phyloP scores from a whole-genome alignment of 2,113 vertebrate genomes.

The Rhipidura dahli region DNA sequence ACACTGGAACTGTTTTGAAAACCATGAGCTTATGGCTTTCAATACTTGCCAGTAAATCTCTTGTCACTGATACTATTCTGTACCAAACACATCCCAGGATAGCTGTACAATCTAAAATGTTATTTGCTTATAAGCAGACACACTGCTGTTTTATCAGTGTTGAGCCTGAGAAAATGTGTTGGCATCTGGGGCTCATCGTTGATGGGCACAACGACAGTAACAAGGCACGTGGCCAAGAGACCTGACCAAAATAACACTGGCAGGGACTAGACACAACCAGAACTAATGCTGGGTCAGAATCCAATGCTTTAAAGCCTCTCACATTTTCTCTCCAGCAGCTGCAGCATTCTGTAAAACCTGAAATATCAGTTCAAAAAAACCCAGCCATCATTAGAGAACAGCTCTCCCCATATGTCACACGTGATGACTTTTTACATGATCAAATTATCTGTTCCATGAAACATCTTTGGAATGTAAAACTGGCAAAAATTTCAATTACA shows the following conservation, averaged over 20 bases:
- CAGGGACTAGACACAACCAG: neutral
- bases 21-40: neutral
- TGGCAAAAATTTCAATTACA: neutral
- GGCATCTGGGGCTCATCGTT: neutral
- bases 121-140: neutral
- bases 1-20: neutral
- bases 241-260: neutral
- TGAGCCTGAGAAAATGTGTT: constrained; percentile 22
- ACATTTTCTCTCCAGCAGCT: neutral
- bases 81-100: neutral
- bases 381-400: neutral
- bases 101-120: neutral
- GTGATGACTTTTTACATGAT: neutral
- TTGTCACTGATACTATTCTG: neutral
- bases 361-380: neutral
- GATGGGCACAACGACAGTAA: neutral
- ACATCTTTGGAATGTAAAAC: neutral
- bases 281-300: constrained; percentile 23
- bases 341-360: neutral
- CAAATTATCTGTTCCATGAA: neutral
- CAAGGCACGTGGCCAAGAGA: neutral
- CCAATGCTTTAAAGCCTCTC: neutral
- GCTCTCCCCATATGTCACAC: neutral
- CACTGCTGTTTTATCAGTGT: constrained; percentile 1
- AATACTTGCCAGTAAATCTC: neutral